Conservation (phyloP, 2,888 invertebrate species). For the Eurytoma adleriae region DNA sequence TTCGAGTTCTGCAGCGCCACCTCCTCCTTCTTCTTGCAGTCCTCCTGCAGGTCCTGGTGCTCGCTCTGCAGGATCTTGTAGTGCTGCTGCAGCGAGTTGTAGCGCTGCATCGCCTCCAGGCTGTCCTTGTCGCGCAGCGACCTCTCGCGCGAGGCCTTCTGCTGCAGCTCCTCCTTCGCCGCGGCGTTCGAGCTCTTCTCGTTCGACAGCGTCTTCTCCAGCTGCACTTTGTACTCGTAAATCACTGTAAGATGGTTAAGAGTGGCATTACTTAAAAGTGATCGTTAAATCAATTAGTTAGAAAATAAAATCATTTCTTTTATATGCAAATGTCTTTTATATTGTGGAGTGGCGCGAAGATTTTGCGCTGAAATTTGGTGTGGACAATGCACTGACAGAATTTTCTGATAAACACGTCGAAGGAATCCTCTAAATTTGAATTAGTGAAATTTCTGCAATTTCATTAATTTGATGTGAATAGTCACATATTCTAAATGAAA, state of each 20-base stretch:
- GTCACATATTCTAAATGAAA: too few species aligned
- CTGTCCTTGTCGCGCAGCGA: constrained; percentile 69
- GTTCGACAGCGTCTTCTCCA: constrained; percentile 72
- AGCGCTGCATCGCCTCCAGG: constrained; percentile 70
- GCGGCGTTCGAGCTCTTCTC: constrained; percentile 72
- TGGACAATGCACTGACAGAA: too few species aligned
- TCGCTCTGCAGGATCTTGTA: constrained; percentile 70
- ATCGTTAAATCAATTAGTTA: too few species aligned
- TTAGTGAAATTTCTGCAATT: too few species aligned
- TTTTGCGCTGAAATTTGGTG: too few species aligned
- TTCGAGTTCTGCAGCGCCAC: constrained; percentile 66
- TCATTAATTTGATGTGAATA: too few species aligned
- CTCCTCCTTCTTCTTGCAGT: constrained; percentile 68
- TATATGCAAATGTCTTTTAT: not conserved
- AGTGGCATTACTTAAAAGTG: too few species aligned
- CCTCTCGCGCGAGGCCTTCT: constrained; percentile 70
- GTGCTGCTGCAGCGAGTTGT: constrained; percentile 71
- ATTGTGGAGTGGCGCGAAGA: too few species aligned
- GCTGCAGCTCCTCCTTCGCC: constrained; percentile 71
- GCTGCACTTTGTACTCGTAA: constrained; percentile 72
- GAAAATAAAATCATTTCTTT: too few species aligned
- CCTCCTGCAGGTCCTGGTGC: constrained; percentile 69
- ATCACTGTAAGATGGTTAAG: constrained; percentile 65
- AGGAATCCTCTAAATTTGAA: too few species aligned
- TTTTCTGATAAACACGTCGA: too few species aligned